A percentile compares a stretch with the other conserved stretches of the same genome.
Evolutionary conservation across 2,888 invertebrate genomes (phyloP).

Genomic region (Archaeoteleia sp.): DNA sequence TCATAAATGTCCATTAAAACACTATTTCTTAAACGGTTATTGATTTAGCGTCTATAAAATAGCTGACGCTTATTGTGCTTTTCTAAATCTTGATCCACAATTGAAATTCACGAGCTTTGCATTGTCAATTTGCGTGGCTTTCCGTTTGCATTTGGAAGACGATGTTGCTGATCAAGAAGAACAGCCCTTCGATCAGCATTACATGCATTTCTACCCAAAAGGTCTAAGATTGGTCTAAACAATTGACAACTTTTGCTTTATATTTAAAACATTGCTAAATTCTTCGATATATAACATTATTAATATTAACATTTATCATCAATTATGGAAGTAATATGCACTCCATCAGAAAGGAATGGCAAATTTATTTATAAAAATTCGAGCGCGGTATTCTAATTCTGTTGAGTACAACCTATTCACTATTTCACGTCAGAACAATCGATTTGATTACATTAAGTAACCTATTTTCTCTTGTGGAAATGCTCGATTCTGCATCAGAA

Average conservation of each 20-base stretch:
- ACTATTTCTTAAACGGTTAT: too few species aligned
- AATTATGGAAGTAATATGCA: too few species aligned
- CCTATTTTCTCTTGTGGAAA: conserved; percentile 14
- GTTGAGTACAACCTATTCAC: conserved; percentile 5
- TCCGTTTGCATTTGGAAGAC: conserved; percentile 35
- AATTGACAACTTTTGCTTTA: too few species aligned
- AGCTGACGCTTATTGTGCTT: conserved; percentile 1
- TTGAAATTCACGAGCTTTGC: conserved; percentile 18
- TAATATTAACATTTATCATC: too few species aligned
- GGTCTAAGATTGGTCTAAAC: too few species aligned
- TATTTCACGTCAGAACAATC: conserved; percentile 26
- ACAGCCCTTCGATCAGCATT: conserved; percentile 34
- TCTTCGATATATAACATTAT: too few species aligned
- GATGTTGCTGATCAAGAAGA: conserved; percentile 22
- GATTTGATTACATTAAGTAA: conserved; percentile 35
- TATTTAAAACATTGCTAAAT: too few species aligned
- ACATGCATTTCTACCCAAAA: conserved; percentile 7
- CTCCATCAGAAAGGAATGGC: conserved; percentile 3
- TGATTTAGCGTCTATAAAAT: too few species aligned
- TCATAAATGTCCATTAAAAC: too few species aligned
- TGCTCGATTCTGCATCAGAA: conserved; percentile 9
- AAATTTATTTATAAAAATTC: too few species aligned
- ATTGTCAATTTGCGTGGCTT: conserved; percentile 29
- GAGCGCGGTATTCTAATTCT: too few species aligned
- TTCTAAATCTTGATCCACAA: conserved; percentile 31